Conservation (phyloP, 2,888 invertebrate genomes). For the Pimpla rufipes region DNA sequence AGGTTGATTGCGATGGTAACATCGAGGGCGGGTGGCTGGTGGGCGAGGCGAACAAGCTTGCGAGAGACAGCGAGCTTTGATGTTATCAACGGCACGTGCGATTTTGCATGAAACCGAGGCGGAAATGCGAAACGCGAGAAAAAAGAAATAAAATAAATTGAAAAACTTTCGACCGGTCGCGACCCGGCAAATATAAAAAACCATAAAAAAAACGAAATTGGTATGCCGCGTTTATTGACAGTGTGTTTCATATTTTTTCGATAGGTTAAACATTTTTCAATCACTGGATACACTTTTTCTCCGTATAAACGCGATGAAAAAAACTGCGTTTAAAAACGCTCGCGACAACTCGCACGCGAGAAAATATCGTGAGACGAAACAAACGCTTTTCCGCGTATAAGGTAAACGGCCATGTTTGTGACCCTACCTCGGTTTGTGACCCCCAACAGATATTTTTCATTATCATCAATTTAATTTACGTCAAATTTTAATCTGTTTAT, state of each 20-base stretch:
- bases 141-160: conserved; percentile 56
- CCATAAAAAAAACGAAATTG: neutral
- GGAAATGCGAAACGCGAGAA: conserved; percentile 19
- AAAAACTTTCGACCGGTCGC: conserved; percentile 7
- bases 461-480: too few species aligned
- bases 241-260: conserved; percentile 6
- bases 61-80: conserved; percentile 43
- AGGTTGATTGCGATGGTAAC: conserved; percentile 19
- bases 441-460: too few species aligned
- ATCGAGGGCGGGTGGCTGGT: conserved; percentile 3
- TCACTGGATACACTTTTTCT: neutral
- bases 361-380: too few species aligned
- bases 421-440: too few species aligned
- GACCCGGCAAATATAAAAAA: neutral
- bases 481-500: too few species aligned
- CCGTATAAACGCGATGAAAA: neutral
- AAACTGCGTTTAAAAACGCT: neutral
- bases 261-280: conserved; percentile 6
- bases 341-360: too few species aligned
- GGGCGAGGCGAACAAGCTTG: conserved; percentile 11
- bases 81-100: conserved; percentile 46
- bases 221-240: neutral
- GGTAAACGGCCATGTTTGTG: too few species aligned
- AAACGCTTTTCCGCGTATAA: too few species aligned
- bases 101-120: conserved; percentile 28